Conservation (phyloP, 2,797 vertebrate species). For the Halcyon chelicuti region DNA sequence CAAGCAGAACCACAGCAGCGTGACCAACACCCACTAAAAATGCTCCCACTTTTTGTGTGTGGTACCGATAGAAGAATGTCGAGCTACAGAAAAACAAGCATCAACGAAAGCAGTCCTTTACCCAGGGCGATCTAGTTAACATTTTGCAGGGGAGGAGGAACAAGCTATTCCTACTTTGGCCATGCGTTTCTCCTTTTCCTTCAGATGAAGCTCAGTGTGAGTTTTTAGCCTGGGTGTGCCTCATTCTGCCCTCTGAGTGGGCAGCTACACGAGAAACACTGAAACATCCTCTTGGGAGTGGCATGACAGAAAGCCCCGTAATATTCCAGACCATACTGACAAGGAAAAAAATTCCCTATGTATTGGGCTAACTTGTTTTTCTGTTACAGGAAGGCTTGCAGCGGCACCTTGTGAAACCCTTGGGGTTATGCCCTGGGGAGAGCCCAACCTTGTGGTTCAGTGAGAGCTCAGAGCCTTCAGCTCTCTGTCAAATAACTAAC, state of each 20-base stretch:
- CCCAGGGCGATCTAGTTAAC: neutral
- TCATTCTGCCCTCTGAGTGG: neutral
- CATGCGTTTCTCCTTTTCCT: neutral
- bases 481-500: neutral
- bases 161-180: neutral
- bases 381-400: neutral
- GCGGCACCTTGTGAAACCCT: neutral
- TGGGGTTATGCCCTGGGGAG: fast-evolving
- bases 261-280: neutral
- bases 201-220: neutral
- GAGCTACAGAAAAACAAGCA: neutral
- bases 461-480: neutral
- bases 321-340: neutral
- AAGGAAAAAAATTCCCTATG: neutral
- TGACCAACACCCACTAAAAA: neutral
- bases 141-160: neutral
- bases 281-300: neutral
- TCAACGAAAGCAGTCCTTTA: neutral
- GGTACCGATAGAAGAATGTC: neutral
- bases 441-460: neutral
- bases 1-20: neutral
- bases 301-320: neutral
- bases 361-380: neutral
- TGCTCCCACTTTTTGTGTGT: fast-evolving
- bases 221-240: neutral